Base-by-base conservation (phyloP, 2,797 vertebrate species). In the Steatocranus sp. region DNA sequence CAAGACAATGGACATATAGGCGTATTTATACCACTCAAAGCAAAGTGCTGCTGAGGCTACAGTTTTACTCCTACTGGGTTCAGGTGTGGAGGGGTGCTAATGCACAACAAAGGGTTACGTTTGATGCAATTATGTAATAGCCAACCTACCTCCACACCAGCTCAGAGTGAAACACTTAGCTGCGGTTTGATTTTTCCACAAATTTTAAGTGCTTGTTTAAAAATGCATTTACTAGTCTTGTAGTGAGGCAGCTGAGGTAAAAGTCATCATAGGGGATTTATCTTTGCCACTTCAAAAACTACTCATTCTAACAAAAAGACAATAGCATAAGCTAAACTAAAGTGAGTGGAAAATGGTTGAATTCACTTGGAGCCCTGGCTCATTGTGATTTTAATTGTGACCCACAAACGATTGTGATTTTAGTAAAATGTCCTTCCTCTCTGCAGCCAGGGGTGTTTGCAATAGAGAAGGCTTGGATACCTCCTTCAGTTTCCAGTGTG, bases 11-110 rank as follows among this genome's bases (percentile, higher is more conserved):
- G 87, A 88, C 76, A 10, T 89, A 90, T 85, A 87, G 88, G 93
- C 34, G 32, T 88, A 75, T 91, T 90, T 88, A 85, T 80, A 90
- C 84, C 93, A 93, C 94, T 94, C 92, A 85, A 83, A 81, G 86
- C 86, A 85, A 90, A 94, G 92, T 91, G 93, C 89, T 91, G 91
- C 88, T 81, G 90, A 92, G 84, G 90, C 90, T 88, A 48, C 91
- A 86, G 83, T 91, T 92, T 88, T 74, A 90, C 94, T 94, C 93
- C 95, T 91, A 94, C 91, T 18, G 86, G 86, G 94, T 94, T 93
- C 92, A 93, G 91, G 84, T 83, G 78, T 87, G 85, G 88, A 92
- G 83, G 79, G 87, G 78, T 84, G 79, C 88, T 92, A 92, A 93
- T 91, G 92, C 86, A 86, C 87, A 91, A 89, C 90, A 89, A 88